phyloP scores from a whole-genome alignment of 2,113 vertebrate genomes.

The Parus major region DNA sequence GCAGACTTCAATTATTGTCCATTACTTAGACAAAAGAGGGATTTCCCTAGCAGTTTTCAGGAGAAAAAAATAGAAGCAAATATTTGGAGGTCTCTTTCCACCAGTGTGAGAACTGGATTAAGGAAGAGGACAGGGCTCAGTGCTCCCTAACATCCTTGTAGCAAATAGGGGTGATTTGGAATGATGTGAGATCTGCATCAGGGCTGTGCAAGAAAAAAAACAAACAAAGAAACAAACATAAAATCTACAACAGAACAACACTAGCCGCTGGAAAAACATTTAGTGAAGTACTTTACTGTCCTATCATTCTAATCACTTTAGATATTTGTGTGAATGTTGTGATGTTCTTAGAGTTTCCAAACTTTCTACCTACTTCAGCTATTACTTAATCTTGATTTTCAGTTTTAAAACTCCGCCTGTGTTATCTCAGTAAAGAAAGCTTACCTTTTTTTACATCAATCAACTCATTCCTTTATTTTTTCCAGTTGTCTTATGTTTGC shows the following conservation, averaged over 20 bases:
- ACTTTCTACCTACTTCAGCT: neutral
- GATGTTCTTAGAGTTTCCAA: neutral
- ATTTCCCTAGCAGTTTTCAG: neutral
- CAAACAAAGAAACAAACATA: neutral
- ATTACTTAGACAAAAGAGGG: neutral
- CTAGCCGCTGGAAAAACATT: neutral
- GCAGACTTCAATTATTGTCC: neutral
- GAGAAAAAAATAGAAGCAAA: neutral
- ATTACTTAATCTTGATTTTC: neutral
- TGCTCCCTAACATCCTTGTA: neutral
- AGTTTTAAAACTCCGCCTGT: neutral
- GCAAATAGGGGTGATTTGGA: neutral
- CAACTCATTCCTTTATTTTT: neutral
- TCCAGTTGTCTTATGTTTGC: neutral
- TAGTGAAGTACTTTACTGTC: neutral
- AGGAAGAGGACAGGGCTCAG: neutral
- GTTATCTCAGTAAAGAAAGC: neutral
- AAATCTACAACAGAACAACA: neutral
- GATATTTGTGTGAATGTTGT: neutral
- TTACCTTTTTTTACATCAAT: neutral
- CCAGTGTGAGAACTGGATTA: neutral
- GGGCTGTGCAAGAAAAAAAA: neutral
- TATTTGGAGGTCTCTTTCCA: neutral
- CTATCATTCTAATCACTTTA: neutral
- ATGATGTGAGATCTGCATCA: neutral